Evolutionary conservation across 2,113 vertebrate genomes (phyloP).

Genomic region (Probosciger aterrimus): DNA sequence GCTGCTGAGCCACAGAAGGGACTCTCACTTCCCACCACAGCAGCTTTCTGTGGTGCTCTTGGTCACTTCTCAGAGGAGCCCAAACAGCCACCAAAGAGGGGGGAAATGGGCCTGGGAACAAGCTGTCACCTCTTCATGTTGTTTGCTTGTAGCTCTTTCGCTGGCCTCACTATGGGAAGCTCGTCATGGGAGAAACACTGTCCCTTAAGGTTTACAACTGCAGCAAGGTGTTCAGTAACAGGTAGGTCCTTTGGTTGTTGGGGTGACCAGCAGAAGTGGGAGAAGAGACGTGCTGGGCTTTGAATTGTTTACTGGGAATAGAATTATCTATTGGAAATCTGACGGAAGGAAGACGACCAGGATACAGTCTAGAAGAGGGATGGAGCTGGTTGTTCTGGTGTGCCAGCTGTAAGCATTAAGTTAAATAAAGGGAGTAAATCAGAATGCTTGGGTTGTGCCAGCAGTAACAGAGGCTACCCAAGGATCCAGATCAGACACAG

Average conservation of each 20-base stretch:
- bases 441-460: background rate
- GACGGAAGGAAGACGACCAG: background rate
- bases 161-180: conserved; percentile 89
- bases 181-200: conserved; percentile 77
- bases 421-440: background rate
- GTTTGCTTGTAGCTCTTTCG: conserved; percentile 77
- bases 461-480: background rate
- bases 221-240: conserved; percentile 89
- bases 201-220: conserved; percentile 86
- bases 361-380: background rate
- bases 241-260: conserved; percentile 64
- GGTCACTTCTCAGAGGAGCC: background rate
- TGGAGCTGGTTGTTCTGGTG: background rate
- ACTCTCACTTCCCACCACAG: background rate
- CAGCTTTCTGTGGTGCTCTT: rapidly evolving
- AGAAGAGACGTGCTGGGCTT: background rate
- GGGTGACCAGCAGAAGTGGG: background rate
- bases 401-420: background rate
- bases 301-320: background rate
- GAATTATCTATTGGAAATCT: background rate
- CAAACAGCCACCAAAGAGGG: no score
- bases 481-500: background rate
- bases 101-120: background rate
- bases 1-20: background rate
- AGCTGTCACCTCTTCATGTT: background rate